These are phyloP conservation scores for Gymnobelideus leadbeateri DNA, from an alignment of 2,113 vertebrate species.

Conservation along the genomic window DNA sequence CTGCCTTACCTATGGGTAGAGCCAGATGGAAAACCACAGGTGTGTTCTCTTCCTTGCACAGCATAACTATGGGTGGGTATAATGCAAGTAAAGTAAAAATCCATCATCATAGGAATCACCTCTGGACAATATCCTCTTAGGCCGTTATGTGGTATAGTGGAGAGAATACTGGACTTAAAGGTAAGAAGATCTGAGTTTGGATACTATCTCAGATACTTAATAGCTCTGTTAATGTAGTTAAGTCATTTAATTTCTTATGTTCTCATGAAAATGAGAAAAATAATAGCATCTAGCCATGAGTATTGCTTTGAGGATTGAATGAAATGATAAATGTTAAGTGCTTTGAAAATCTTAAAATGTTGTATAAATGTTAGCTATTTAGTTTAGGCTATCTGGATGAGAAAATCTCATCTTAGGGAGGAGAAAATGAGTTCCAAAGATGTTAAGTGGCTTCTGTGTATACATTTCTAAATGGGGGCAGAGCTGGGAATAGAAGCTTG, in stretches of 20 bases:
- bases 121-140: neutral
- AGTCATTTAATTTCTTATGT: neutral
- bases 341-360: neutral
- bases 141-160: neutral
- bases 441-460: neutral
- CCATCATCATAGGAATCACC: neutral
- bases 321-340: neutral
- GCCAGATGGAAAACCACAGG: neutral
- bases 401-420: neutral
- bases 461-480: neutral
- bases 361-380: neutral
- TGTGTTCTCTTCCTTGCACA: neutral
- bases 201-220: neutral
- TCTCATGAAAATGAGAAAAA: neutral
- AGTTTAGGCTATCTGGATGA: neutral
- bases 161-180: neutral
- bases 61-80: neutral
- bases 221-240: neutral
- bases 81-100: neutral
- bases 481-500: slow-evolving; percentile 7
- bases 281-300: neutral
- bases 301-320: neutral
- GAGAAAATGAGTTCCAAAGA: neutral
- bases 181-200: neutral
- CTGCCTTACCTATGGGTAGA: neutral